Evolutionary conservation across 2,113 vertebrate species (phyloP), one percentile per base, ranked within the genome.

Genomic region (Phyllopteryx taeniolatus): DNA sequence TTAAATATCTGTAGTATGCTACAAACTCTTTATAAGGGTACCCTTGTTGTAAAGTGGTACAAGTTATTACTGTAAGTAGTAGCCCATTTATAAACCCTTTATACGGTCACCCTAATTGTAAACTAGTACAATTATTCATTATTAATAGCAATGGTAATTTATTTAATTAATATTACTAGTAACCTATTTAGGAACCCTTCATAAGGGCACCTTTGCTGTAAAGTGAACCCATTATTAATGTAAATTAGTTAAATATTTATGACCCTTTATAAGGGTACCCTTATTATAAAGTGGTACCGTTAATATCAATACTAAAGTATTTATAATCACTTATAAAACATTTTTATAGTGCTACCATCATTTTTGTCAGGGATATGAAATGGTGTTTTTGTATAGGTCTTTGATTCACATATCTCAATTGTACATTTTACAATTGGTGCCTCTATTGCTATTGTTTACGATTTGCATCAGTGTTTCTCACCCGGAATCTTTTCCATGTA

Each of bases 401-500:
- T 47, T 47, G 46, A 47, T 47, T 47, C 11, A 47, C 46, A 47
- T 2, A 47, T 47, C 9, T 2, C 46, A 39, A 39, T 39, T 47
- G 46, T 4, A 14, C 46, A 47, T 47, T 47, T 47, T 14, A 11
- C 46, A n/a, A n/a, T n/a, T n/a, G 46, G 46, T 47, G 12, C 4
- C 13, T 47, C 46, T 8, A 14, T 13, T 3, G 14, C 13, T 12
- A 31, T 27, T 27, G 27, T 6, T 53, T 17, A 53, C 49, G 3
- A 53, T 49, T 49, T 14, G 15, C 12, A 49, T 53, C 35, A 17
- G 19, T 54, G 15, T 27, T 12, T 27, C 22, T 59, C 9, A 59
- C 22, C 27, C 33, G 8, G 22, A 27, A 31, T 64, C 35, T 11
- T 53, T 15, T 70, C 56, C 46, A 60, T 73, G 17, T 67, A 98